Base-by-base conservation (phyloP, 2,797 vertebrate genomes). In the Merluccius polli region DNA sequence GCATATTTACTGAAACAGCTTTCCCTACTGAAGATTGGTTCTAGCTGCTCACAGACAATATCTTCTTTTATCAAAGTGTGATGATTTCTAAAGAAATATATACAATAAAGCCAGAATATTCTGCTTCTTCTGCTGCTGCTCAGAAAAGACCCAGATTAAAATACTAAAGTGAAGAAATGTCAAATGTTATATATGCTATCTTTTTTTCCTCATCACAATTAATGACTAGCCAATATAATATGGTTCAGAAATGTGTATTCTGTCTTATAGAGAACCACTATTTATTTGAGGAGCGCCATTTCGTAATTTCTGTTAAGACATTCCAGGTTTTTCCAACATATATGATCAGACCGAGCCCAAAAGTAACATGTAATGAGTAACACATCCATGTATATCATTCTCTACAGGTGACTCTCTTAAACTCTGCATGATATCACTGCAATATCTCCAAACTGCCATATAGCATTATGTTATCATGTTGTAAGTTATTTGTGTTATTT, bases 401-500 rank as follows among this genome's bases (percentile, higher is more conserved):
- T 76, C 75, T 81, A 76, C 79, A 32, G 13, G 33, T 79, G 84
- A 84, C 86, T 90, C 83, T 89, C 84, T 90, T 93, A 92, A 91
- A 92, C 90, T 88, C 87, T 82, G 83, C 91, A 91, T 92, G 89
- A 93, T 87, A 93, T 90, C 91, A 94, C 93, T 93, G 92, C 92
- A 94, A 90, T 92, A 92, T 92, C 88, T 89, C 90, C 91, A 92
- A 92, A 91, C 88, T 93, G 90, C 93, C 93, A 91, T 82, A 78
- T 77, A 75, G 29, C 69, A 68, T 79, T 77, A 81, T 73, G 74
- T 93, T 93, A 90, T 93, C 93, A 87, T 93, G 91, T 93, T 95
- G 90, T 94, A 93, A 93, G 92, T 95, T 95, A 96, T 95, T 95
- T 94, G 92, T 95, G 90, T 93, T 94, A 94, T 95, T 95, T 95